A percentile compares a stretch with the other conserved stretches of the same genome.
phyloP scores from a whole-genome alignment of 2,888 invertebrate species.

The Quadroppia sp. region DNA sequence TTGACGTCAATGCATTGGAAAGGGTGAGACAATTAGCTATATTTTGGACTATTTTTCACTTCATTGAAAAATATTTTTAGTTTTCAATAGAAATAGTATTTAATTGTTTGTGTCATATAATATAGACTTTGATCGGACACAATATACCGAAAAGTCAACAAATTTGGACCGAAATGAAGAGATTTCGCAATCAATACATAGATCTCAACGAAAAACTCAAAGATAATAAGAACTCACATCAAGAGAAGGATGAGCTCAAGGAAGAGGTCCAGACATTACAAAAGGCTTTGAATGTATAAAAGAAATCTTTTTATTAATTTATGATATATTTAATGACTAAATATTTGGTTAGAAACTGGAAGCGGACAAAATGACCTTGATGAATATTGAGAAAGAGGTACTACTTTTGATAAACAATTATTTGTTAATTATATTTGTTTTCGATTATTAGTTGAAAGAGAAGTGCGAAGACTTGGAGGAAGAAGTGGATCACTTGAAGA shows the following conservation, averaged over 20 bases:
- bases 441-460: constrained; percentile 45
- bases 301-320: neutral
- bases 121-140: constrained; percentile 58
- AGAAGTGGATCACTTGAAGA: constrained; percentile 45
- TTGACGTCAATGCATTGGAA: constrained; percentile 50
- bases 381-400: constrained; percentile 57
- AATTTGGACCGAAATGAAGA: constrained; percentile 66
- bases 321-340: constrained; percentile 23
- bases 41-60: too few species aligned
- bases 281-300: constrained; percentile 40
- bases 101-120: neutral
- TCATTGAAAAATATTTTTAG: neutral
- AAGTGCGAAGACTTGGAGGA: constrained; percentile 47
- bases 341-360: constrained; percentile 48
- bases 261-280: constrained; percentile 45
- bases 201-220: constrained; percentile 62
- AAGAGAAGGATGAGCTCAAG: constrained; percentile 44
- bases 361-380: constrained; percentile 49
- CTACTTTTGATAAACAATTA: neutral
- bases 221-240: constrained; percentile 17
- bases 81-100: neutral
- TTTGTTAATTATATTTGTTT: neutral
- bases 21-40: too few species aligned
- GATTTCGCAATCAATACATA: constrained; percentile 71
- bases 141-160: constrained; percentile 61